A percentile compares a stretch with the other conserved stretches of the same genome.
Evolutionary conservation across 2,888 invertebrate genomes (phyloP).

Genomic region (Norana najaformis): DNA sequence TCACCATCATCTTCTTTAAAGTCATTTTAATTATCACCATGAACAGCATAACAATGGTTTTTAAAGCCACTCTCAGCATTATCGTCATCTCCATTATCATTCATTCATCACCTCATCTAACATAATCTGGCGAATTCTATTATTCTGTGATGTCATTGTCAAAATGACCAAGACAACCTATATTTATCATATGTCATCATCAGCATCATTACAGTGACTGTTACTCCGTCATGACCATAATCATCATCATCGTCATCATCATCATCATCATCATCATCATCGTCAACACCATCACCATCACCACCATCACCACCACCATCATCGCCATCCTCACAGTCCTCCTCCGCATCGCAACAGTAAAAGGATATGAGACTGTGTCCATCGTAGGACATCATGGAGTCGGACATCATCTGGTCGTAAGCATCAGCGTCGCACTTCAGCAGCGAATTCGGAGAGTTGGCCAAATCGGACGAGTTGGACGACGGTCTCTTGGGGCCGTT

Average conservation of each 20-base stretch:
- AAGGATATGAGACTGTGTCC: conserved; percentile 44
- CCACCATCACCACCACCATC: neutral
- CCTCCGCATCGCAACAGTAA: neutral
- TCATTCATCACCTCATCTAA: too few relatives aligned
- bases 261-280: neutral
- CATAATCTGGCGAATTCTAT: too few relatives aligned
- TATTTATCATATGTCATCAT: neutral
- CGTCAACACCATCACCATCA: neutral
- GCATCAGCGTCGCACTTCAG: conserved; percentile 32
- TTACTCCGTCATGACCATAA: too few relatives aligned
- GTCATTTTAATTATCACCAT: conserved; percentile 20
- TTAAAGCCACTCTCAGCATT: neutral
- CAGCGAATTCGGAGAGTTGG: conserved; percentile 46
- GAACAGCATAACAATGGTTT: neutral
- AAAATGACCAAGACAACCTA: too few relatives aligned
- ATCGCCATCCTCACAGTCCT: neutral
- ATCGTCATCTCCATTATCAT: neutral
- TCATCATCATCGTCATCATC: too few relatives aligned
- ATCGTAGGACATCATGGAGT: conserved; percentile 36
- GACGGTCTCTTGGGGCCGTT: conserved; percentile 42
- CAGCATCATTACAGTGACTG: neutral
- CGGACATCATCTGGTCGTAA: conserved; percentile 33
- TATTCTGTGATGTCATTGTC: too few relatives aligned
- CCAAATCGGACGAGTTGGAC: conserved; percentile 50
- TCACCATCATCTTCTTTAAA: conserved; percentile 31